Evolutionary conservation across 2,888 invertebrate genomes (phyloP), one percentile per base, ranked within the genome.

Genomic region (Agrochola circellaris): DNA sequence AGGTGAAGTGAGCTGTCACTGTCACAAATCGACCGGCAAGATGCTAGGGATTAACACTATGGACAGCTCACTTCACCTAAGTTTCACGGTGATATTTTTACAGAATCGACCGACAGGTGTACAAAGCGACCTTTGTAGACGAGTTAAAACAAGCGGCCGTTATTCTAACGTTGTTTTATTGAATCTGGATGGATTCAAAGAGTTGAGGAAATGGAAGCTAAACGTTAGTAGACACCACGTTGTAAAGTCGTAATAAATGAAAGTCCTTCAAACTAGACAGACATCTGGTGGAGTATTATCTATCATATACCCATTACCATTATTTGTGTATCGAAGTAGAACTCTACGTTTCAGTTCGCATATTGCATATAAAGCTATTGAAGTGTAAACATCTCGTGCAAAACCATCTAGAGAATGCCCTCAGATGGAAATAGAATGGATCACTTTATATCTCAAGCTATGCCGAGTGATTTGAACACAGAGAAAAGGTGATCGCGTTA

Each of bases 91-190:
- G n/a, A n/a, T n/a, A n/a, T n/a, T n/a, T n/a, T n/a, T n/a, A n/a
- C n/a, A n/a, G n/a, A n/a, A n/a, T n/a, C n/a, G n/a, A n/a, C n/a
- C n/a, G n/a, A n/a, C n/a, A 84, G 56, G 5, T 77, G 6, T 0
- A 89, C 89, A 89, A 87, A 88, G 51, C 62, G 58, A 82, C 74
- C 81, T 79, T 82, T 79, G 76, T 86, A 86, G 88, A 89, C 83
- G 80, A 83, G 89, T 90, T 89, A 86, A 89, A 89, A 87, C 89
- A 90, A 79, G 86, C 86, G 84, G 48, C 79, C 71, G 62, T 1
- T 23, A 58, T 48, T 51, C 15, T 5, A 62, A n/a, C 42, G 6
- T 60, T 69, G 61, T 78, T 84, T 81, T 85, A 85, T 85, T 81
- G 79, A 30, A 70, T 30, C 17, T 30, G 6, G 30, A 17, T 0